These are phyloP conservation scores for Bombus superbus DNA, from an alignment of 1,140 invertebrate species.

Conservation along the genomic window DNA sequence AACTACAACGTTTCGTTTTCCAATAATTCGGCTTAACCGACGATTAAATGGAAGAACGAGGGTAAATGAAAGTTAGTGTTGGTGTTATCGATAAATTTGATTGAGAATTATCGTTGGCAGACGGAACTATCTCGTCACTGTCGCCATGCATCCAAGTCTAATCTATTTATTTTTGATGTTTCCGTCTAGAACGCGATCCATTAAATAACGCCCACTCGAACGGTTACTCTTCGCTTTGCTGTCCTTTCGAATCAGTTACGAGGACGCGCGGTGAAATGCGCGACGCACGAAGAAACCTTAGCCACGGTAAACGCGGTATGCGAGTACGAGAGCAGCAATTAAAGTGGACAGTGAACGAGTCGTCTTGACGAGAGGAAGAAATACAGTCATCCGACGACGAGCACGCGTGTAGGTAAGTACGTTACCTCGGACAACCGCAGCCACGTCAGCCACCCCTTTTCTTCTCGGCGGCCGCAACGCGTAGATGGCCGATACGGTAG, in stretches of 20 bases:
- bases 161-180: background rate
- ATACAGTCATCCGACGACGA: background rate
- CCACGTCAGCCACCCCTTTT: background rate
- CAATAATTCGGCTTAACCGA: background rate
- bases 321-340: background rate
- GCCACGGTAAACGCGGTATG: too few relatives aligned
- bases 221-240: background rate
- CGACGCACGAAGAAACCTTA: background rate
- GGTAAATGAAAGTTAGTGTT: background rate
- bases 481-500: conserved; percentile 61
- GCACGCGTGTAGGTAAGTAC: background rate
- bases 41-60: background rate
- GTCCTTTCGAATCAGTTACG: background rate
- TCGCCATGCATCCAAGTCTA: background rate
- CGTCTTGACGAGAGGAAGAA: conserved; percentile 10
- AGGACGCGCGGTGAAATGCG: background rate
- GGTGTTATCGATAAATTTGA: background rate
- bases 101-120: background rate
- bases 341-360: conserved; percentile 17
- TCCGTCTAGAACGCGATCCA: background rate
- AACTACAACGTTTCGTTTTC: background rate
- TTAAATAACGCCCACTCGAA: background rate
- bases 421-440: conserved; percentile 10
- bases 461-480: background rate
- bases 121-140: background rate